Conservation (phyloP, 2,113 vertebrate genomes). For the Morphnarchus princeps region DNA sequence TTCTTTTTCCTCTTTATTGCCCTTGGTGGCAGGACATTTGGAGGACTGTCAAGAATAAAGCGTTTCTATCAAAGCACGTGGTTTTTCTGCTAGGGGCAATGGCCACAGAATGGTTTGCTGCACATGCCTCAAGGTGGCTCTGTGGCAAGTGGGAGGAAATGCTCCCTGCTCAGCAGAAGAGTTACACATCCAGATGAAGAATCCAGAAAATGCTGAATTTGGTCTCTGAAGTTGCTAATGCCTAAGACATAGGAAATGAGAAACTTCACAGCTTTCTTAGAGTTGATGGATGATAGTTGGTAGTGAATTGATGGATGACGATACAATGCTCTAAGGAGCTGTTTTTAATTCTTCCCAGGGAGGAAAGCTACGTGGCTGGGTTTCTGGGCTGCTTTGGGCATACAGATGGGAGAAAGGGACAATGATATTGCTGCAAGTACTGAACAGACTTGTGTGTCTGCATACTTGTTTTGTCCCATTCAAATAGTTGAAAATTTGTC, state of each 20-base stretch:
- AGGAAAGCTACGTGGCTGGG: background rate
- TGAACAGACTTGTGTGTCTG: background rate
- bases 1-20: background rate
- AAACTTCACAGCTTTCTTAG: background rate
- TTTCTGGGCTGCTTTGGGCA: background rate
- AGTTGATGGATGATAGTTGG: background rate
- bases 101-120: background rate
- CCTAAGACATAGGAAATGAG: background rate
- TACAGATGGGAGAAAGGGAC: background rate
- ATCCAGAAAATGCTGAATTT: background rate
- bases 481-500: background rate
- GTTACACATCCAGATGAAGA: background rate
- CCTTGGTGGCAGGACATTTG: background rate
- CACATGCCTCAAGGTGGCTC: background rate
- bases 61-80: background rate
- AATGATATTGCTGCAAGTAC: background rate
- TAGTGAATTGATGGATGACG: background rate
- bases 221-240: background rate
- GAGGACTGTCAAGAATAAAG: background rate
- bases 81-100: background rate
- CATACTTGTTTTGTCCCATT: background rate
- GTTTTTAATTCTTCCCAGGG: background rate
- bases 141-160: background rate
- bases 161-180: background rate
- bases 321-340: background rate